Conservation (phyloP, 2,113 vertebrate genomes). For the Tachysurus vachellii region DNA sequence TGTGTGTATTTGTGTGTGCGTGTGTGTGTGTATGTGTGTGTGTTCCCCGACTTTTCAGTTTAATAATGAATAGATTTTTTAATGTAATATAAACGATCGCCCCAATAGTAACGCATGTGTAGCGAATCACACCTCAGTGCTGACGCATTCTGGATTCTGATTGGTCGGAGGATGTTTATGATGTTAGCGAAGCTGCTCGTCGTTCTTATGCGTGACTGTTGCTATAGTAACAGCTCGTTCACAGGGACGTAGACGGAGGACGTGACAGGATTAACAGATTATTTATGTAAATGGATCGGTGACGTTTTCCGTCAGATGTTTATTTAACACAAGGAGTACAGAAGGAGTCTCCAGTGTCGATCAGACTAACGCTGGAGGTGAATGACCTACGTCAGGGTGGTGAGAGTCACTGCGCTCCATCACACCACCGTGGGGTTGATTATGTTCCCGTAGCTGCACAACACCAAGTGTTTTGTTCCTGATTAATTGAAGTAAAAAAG, state of each 20-base stretch:
- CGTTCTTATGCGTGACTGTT: neutral
- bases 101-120: neutral
- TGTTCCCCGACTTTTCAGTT: neutral
- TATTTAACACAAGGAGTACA: neutral
- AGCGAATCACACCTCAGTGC: neutral
- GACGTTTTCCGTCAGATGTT: neutral
- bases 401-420: neutral
- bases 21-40: neutral
- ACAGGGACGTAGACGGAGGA: neutral
- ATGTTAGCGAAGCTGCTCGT: neutral
- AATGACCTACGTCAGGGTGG: neutral
- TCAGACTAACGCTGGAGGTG: neutral
- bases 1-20: neutral
- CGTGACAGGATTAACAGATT: neutral
- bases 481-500: neutral
- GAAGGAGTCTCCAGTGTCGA: slow-evolving; percentile 1
- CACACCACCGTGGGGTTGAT: neutral
- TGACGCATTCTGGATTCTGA: neutral
- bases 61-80: neutral
- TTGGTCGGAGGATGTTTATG: neutral
- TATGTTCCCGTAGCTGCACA: neutral
- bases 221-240: neutral
- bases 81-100: neutral
- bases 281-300: neutral
- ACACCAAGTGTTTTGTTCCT: neutral